Base-by-base conservation (phyloP, 2,888 invertebrate genomes). In the Cecidostiba fungosa region DNA sequence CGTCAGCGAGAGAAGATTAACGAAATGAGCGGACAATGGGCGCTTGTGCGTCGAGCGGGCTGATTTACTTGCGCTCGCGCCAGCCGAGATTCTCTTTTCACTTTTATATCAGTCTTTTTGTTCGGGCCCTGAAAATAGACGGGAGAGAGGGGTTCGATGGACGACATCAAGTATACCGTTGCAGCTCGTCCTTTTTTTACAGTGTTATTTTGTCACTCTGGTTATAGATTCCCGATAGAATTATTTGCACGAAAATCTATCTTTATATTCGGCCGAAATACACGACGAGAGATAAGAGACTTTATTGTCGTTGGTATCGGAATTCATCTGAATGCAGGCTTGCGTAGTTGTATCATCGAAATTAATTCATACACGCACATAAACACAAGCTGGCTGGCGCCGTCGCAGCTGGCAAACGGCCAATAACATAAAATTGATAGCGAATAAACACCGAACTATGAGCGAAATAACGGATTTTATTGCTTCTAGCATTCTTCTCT, bases 11-110 rank as follows among this genome's bases (percentile, higher is more conserved):
- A 43, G 76, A 85, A 85, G 76, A 82, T 82, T 85, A 82, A 79
- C 85, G 78, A 85, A 85, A 85, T 62, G 82, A 82, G 76, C 82
- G 76, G 69, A 82, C 82, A 85, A 82, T 85, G 76, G 79, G 19
- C 47, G 72, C 23, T 77, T 70, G 23, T 66, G 73, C 66, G 32
- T 59, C 47, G 26, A 39, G 23, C 81, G 50, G 23, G 78, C 85
- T 66, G 73, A 82, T 77, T 85, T 82, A 85, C 85, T 82, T 54
- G 50, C 69, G 36, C 54, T 23, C 32, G 69, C 23, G 43, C 54
- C 54, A 4, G n/a, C 6, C 23, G 59, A 59, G 36, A 26, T 26
- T 66, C 26, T 79, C 50, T 79, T 32, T 54, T 39, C 36, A 8
- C 26, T 77, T 43, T 54, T 23, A 12, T 43, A 70, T 80, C 47